Base-by-base conservation (phyloP, 2,888 invertebrate genomes). In the Notodonta dromedarius region DNA sequence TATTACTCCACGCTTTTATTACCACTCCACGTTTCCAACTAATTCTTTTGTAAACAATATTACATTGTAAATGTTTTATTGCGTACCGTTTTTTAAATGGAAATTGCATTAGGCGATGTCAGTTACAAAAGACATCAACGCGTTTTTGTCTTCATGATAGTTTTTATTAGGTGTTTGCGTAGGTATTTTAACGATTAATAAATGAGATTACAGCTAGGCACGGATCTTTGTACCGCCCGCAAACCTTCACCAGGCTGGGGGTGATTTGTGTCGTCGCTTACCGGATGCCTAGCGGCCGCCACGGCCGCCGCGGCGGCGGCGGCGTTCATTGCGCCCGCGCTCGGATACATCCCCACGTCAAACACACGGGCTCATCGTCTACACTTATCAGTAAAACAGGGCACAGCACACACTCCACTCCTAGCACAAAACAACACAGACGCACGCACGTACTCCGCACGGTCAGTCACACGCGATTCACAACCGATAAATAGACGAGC, bases 261-360 rank as follows among this genome's bases (percentile, higher is more conserved):
- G 46, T n/a, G 46, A 46, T n/a, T 46, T 46, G 46, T 46, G 46
- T 77, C 74, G 75, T 76, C 70, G 69, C 96, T 96, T 94, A 97
- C 97, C 96, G 97, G 97, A 95, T 97, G 97, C 94, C 97, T 95
- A 73, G 97, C 96, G 93, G 96, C 96, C 92, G 96, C 96, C 88
- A 96, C 96, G 84, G 96, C 97, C 87, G 97, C 97, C 86, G 96
- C 96, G 87, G 96, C 96, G 88, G 96, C 96, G 91, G 96, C 96
- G 91, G 97, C 96, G 94, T 97, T 97, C 96, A 97, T 97, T 69
- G 94, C 94, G 94, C 96, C 96, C 94, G 96, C 96, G 94, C 96
- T 96, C 74, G 97, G 96, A 95, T 97, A 97, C 97, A 97, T 97
- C 93, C 94, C 94, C 89, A 86, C 89, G 94, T 94, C 90, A 94